These are phyloP conservation scores for Meles meles DNA, from an alignment of 2,113 vertebrate genomes.

Conservation along the genomic window DNA sequence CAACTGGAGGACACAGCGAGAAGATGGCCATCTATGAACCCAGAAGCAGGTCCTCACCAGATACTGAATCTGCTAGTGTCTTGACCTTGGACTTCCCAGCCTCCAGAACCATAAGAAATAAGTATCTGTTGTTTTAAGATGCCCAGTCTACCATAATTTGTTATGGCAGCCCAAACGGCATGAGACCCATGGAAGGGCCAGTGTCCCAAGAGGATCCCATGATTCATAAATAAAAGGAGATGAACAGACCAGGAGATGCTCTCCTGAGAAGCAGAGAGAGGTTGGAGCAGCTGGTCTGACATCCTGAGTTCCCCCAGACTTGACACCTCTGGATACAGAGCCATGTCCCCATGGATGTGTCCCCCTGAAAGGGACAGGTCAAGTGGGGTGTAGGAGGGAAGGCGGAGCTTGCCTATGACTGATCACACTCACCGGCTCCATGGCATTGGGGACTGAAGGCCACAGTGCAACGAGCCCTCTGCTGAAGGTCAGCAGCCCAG, in stretches of 20 bases:
- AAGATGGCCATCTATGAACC: not conserved
- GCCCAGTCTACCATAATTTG: not conserved
- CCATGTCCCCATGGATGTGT: not conserved
- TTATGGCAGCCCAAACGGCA: not conserved
- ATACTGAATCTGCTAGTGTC: not conserved
- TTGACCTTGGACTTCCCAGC: not conserved
- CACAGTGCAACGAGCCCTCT: no score
- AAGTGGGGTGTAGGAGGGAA: not conserved
- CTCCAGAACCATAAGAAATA: not conserved
- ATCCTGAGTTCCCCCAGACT: not conserved
- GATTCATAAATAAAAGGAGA: not conserved
- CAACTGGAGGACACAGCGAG: not conserved
- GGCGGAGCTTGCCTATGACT: not conserved
- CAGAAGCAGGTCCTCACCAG: not conserved
- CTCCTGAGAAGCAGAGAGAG: not conserved
- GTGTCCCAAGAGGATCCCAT: not conserved
- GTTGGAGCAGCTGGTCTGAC: accelerated
- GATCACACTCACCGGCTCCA: not conserved
- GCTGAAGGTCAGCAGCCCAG: not conserved
- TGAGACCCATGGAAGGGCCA: not conserved
- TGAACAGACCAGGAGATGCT: not conserved
- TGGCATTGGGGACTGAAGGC: not conserved
- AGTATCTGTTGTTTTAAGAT: not conserved
- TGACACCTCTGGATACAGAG: not conserved
- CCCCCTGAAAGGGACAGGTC: not conserved